Percentiles rank a stretch among this genome's conserved stretches.
phyloP scores from a whole-genome alignment of 2,797 vertebrate genomes.

The Yasuhikotakia modesta region DNA sequence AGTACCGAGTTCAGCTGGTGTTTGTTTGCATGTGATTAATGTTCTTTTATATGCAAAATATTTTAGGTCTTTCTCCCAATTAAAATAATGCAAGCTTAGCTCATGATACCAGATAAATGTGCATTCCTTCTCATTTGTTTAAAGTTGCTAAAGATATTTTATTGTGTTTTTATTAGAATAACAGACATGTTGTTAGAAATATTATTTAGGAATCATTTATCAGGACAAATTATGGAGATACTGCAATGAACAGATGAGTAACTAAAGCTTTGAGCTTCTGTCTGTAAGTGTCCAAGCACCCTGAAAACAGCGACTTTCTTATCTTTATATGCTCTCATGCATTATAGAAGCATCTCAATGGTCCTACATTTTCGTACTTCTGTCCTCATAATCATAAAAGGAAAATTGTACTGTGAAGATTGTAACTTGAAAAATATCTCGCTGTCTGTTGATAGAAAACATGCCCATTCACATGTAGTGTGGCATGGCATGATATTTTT shows the following conservation, averaged over 20 bases:
- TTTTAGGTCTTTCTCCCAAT: not conserved
- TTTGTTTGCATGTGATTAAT: not conserved
- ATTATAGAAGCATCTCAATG: constrained; percentile 2
- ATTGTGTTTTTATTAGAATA: too few relatives aligned
- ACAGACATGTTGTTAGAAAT: too few relatives aligned
- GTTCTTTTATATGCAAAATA: not conserved
- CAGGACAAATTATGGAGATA: too few relatives aligned
- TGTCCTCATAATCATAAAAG: not conserved
- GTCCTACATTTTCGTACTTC: constrained; percentile 17
- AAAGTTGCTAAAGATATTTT: too few relatives aligned
- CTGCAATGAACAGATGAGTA: not conserved
- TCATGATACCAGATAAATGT: not conserved
- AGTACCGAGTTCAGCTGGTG: not conserved
- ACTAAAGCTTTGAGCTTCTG: not conserved
- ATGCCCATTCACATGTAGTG: constrained; percentile 20
- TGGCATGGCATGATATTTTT: constrained; percentile 24
- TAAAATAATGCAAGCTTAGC: not conserved
- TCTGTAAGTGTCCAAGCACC: not conserved
- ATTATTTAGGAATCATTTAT: too few relatives aligned
- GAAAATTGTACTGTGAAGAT: not conserved
- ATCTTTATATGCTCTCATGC: not conserved
- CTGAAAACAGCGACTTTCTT: not conserved
- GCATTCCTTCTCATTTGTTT: not conserved
- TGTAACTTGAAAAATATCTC: constrained; percentile 28
- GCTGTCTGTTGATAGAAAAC: constrained; percentile 9